These are phyloP conservation scores for Pteronotus mesoamericanus DNA, from an alignment of 2,797 vertebrate species.

Conservation along the genomic window DNA sequence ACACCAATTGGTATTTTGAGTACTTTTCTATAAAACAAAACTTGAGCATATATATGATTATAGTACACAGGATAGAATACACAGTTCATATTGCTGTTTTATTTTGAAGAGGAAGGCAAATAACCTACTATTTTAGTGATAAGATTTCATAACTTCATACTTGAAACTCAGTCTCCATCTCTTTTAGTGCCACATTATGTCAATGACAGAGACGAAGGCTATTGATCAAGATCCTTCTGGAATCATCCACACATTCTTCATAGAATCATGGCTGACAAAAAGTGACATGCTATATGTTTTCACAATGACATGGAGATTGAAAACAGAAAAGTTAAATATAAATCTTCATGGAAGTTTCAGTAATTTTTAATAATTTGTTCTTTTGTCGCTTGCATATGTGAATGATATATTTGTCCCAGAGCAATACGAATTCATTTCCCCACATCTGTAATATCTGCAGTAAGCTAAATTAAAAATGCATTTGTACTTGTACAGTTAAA, in stretches of 20 bases:
- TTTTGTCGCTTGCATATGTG: slow-evolving; percentile 83
- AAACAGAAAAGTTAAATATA: slow-evolving; percentile 86
- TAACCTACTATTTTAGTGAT: background rate
- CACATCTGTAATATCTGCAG: slow-evolving; percentile 89
- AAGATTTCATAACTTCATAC: background rate
- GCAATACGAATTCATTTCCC: slow-evolving; percentile 87
- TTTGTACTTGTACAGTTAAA: slow-evolving; percentile 92
- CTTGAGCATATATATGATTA: background rate
- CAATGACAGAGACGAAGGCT: slow-evolving; percentile 45
- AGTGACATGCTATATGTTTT: slow-evolving; percentile 78
- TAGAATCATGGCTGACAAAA: slow-evolving; percentile 72
- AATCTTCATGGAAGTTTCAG: slow-evolving; percentile 88
- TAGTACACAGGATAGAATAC: background rate
- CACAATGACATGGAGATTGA: slow-evolving; percentile 76
- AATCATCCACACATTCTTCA: slow-evolving; percentile 74
- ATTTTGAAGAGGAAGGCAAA: slow-evolving; percentile 23
- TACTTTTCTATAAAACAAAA: slow-evolving; percentile 22
- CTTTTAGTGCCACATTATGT: background rate
- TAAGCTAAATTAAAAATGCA: slow-evolving; percentile 91
- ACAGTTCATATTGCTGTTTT: background rate
- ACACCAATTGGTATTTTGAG: background rate
- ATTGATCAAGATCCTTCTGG: slow-evolving; percentile 67
- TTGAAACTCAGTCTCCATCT: slow-evolving; percentile 52
- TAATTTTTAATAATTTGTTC: slow-evolving; percentile 90
- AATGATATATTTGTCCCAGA: slow-evolving; percentile 89